A percentile compares a stretch with the other conserved stretches of the same genome.
Conservation (phyloP, 2,113 vertebrate genomes). For the Burhinus oedicnemus region DNA sequence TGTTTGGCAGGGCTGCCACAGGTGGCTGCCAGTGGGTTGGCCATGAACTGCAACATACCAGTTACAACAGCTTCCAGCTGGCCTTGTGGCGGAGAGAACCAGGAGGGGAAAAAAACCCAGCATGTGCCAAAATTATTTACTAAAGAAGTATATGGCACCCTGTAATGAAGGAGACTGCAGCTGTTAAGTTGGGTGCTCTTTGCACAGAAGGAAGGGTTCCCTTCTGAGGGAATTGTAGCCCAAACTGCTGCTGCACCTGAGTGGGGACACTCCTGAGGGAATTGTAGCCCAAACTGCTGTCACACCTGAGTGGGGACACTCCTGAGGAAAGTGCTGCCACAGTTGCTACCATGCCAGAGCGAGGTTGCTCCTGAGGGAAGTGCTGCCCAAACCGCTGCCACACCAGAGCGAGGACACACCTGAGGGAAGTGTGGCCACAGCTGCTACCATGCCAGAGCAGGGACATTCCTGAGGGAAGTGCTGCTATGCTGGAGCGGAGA, state of each 20-base stretch:
- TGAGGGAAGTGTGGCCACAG: neutral
- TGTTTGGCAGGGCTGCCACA: neutral
- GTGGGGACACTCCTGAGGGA: accelerated
- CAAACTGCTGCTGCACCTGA: accelerated
- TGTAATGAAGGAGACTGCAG: neutral
- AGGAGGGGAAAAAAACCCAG: neutral
- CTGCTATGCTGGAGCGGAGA: neutral
- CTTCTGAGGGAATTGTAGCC: neutral
- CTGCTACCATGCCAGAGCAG: no score
- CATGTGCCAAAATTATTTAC: neutral
- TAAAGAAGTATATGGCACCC: neutral
- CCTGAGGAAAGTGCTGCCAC: neutral
- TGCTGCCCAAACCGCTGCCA: accelerated
- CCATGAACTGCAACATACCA: neutral
- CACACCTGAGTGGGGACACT: accelerated
- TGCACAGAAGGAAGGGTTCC: accelerated
- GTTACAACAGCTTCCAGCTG: neutral
- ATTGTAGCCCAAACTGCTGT: accelerated
- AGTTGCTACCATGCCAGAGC: no score
- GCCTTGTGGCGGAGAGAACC: neutral
- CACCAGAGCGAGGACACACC: accelerated
- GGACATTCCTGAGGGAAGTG: neutral
- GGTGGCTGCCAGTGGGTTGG: neutral
- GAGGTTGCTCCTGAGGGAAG: neutral
- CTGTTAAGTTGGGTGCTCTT: accelerated